These are phyloP conservation scores for Brenthis hecate DNA, from an alignment of 2,888 invertebrate genomes.

Conservation along the genomic window DNA sequence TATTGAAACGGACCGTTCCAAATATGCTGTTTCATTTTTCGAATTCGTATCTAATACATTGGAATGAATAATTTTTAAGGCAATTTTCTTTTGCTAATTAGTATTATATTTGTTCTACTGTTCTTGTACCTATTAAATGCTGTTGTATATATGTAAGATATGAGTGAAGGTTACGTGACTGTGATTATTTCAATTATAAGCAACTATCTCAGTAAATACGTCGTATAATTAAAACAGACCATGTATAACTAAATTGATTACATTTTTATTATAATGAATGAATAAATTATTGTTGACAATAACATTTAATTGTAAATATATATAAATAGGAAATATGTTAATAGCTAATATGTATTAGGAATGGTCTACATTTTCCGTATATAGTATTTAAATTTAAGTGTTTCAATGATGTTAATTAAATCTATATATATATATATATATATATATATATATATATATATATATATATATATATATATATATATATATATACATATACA, in stretches of 20 bases:
- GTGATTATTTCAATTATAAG: constrained; percentile 1
- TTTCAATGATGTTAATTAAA: too few species aligned
- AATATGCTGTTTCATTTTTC: background rate
- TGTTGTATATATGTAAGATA: background rate
- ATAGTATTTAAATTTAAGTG: background rate
- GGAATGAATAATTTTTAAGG: background rate
- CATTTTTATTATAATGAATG: constrained; percentile 6
- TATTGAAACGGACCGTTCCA: background rate
- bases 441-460: too few species aligned
- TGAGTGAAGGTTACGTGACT: background rate
- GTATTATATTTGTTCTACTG: background rate
- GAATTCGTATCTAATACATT: background rate
- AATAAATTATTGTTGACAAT: constrained; percentile 7
- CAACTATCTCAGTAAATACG: constrained; percentile 1
- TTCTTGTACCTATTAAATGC: too few species aligned
- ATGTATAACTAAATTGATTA: background rate
- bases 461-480: too few species aligned
- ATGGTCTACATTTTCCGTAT: constrained; percentile 2
- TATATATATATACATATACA: too few species aligned
- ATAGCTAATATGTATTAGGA: constrained; percentile 4
- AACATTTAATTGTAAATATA: background rate
- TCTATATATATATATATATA: too few species aligned
- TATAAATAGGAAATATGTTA: constrained; percentile 10
- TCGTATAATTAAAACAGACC: constrained; percentile 3
- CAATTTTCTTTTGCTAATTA: background rate